A percentile compares a stretch with the other conserved stretches of the same genome.
These are phyloP conservation scores for Herpetotheres cachinnans DNA, from an alignment of 2,113 vertebrate genomes.

Conservation along the genomic window DNA sequence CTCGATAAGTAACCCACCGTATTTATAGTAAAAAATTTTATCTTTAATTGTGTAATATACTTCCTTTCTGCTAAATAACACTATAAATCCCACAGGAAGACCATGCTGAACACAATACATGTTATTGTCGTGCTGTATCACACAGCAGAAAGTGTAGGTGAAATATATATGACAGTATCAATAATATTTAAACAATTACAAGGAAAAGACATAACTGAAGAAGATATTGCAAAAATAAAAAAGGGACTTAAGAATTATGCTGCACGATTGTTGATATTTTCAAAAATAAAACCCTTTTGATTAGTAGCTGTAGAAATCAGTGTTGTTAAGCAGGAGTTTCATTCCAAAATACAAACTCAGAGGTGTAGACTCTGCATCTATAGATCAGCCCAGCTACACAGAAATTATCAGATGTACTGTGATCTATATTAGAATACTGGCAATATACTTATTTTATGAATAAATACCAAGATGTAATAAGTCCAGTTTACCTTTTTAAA, in stretches of 20 bases:
- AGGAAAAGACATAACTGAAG: not conserved
- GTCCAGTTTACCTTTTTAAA: slow-evolving; percentile 20
- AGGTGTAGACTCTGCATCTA: not conserved
- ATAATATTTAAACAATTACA: not conserved
- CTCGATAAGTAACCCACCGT: not conserved
- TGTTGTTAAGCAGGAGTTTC: not conserved
- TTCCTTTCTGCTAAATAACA: not conserved
- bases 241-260: not conserved
- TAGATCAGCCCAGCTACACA: not conserved
- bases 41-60: not conserved
- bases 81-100: not conserved
- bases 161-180: not conserved
- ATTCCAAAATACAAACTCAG: not conserved
- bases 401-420: not conserved
- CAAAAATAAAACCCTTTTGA: not conserved
- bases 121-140: not conserved
- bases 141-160: not conserved
- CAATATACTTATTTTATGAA: not conserved
- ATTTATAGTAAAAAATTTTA: not conserved
- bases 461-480: slow-evolving; percentile 15
- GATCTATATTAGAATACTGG: not conserved
- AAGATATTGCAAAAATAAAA: not conserved
- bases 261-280: not conserved
- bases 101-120: not conserved
- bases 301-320: not conserved